Evolutionary conservation across 2,797 vertebrate species (phyloP), one percentile per base, ranked within the genome.

Genomic region (Urocyon cinereoargenteus): DNA sequence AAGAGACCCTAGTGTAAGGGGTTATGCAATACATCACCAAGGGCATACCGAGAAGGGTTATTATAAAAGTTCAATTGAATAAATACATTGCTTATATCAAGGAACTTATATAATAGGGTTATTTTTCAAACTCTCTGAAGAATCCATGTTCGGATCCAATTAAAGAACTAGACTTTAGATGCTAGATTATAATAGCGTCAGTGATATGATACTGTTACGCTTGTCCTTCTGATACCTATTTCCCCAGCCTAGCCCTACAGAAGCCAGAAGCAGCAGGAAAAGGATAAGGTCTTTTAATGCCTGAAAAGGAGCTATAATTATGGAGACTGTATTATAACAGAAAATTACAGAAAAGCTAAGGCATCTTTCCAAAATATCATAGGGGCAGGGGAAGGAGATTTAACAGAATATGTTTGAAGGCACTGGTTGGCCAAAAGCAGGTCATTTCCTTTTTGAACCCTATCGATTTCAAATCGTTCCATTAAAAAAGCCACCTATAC

Each of bases 281-380:
- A 40, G 6, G 36, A 2, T 7, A 53, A 18, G 22, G 82, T 3
- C 1, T 72, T 75, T 83, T 70, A 86, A 31, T n/a, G 18, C 21
- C 59, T 55, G 26, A 77, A 83, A 90, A 86, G 77, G 24, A 68
- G 61, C 11, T 82, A 5, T 45, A 72, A 62, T 83, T 86, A 68
- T 51, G 34, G 22, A 84, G 90, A 82, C 62, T 4, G 77, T 34
- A 16, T 82, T 13, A 64, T 49, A 92, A 94, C 11, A 83, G 45
- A 91, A 94, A 86, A 82, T 55, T 90, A 94, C 18, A 77, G 45
- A 88, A 95, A 86, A 82, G 6, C n/a, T 59, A 86, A 70, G 6
- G 4, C 3, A 22, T 82, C 18, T 83, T 96, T 77, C 24, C 21
- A 86, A 72, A 55, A 90, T 40, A 55, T 77, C 34, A 55, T 24